Percentiles rank a stretch among this genome's conserved stretches.
Evolutionary conservation across 2,113 vertebrate species (phyloP).

Genomic region (Cyprinodon variegatus): DNA sequence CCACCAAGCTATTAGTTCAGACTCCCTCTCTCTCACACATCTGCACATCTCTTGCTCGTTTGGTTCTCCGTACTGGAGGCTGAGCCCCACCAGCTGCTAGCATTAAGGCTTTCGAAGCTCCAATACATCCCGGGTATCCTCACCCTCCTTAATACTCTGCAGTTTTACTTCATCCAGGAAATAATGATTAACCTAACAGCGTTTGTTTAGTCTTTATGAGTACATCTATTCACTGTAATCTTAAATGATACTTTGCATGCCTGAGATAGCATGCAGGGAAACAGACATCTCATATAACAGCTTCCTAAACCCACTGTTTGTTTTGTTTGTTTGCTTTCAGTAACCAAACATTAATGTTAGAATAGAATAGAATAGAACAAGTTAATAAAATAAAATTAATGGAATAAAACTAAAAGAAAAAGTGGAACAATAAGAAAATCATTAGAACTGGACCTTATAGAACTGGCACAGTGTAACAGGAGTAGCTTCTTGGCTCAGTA

Average conservation of each 20-base stretch:
- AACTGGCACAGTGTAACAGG: too few species aligned
- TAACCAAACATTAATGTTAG: too few species aligned
- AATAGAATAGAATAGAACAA: background rate
- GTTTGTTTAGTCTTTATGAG: slow-evolving; percentile 32
- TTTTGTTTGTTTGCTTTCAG: too few species aligned
- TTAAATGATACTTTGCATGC: background rate
- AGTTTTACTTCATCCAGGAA: slow-evolving; percentile 26
- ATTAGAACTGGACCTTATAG: too few species aligned
- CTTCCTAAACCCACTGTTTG: background rate
- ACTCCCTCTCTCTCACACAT: slow-evolving; percentile 54
- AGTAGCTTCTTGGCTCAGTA: too few species aligned
- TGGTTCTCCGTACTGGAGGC: slow-evolving; percentile 17
- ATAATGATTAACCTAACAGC: slow-evolving; percentile 1
- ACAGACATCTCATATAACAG: background rate
- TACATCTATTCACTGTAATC: slow-evolving; percentile 50
- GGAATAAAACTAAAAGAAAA: too few species aligned
- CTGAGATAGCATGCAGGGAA: background rate
- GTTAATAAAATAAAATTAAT: too few species aligned
- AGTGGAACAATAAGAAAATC: too few species aligned
- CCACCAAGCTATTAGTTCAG: slow-evolving; percentile 63
- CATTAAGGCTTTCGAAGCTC: slow-evolving; percentile 28
- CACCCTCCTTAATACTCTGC: slow-evolving; percentile 13
- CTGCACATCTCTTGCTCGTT: slow-evolving; percentile 43
- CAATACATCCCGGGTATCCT: slow-evolving; percentile 10
- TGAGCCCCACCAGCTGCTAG: slow-evolving; percentile 60